phyloP scores from a whole-genome alignment of 1,140 invertebrate species.

The Gerris buenoi region DNA sequence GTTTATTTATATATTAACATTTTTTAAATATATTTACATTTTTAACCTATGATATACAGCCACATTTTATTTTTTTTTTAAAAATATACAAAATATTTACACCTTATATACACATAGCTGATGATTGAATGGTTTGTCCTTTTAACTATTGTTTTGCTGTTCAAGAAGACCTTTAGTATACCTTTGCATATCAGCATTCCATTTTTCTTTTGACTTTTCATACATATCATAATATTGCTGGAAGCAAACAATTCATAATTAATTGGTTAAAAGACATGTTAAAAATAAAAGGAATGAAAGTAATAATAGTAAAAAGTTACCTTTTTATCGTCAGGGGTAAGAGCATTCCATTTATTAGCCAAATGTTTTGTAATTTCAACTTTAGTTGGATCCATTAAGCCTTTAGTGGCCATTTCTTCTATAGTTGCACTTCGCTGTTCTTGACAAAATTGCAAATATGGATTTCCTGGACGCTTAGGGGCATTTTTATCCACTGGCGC shows the following conservation, averaged over 20 bases:
- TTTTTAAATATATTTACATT: too few species aligned
- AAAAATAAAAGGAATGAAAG: too few species aligned
- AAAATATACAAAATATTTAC: too few species aligned
- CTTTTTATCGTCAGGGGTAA: conserved; percentile 52
- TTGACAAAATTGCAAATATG: conserved; percentile 66
- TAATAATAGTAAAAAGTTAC: conserved; percentile 32
- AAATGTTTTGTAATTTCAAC: conserved; percentile 57
- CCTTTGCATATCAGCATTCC: conserved; percentile 52
- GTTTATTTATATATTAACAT: too few species aligned
- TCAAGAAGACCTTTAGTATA: conserved; percentile 28
- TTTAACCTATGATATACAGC: background rate
- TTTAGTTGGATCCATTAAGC: conserved; percentile 50
- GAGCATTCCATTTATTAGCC: conserved; percentile 52
- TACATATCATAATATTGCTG: conserved; percentile 65
- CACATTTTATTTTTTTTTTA: too few species aligned
- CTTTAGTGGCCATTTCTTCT: conserved; percentile 36
- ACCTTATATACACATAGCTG: background rate
- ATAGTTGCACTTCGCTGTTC: conserved; percentile 55
- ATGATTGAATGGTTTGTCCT: background rate
- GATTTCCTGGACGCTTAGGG: conserved; percentile 61
- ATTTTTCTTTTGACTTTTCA: conserved; percentile 60
- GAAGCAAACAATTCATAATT: too few species aligned
- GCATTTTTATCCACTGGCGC: conserved; percentile 48
- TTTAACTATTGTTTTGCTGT: background rate
- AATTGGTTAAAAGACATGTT: too few species aligned